These are phyloP conservation scores for Drosophila jambulina DNA, from an alignment of 1,140 invertebrate genomes.

Conservation along the genomic window DNA sequence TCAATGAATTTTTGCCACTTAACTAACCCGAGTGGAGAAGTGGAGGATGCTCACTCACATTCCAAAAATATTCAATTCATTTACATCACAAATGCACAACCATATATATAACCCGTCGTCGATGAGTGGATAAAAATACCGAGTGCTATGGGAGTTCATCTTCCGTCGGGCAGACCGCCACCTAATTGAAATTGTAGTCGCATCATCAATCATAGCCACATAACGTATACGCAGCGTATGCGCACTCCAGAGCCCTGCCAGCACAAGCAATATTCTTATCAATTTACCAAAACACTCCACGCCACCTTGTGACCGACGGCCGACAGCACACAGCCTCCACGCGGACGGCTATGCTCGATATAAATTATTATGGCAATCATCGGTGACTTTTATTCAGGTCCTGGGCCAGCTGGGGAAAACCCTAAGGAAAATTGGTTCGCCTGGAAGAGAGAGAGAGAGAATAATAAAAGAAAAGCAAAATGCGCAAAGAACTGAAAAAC, in stretches of 20 bases:
- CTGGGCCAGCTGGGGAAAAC: constrained; percentile 23
- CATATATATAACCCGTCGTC: constrained; percentile 38
- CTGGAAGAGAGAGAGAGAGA: neutral
- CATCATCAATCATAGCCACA: constrained; percentile 72
- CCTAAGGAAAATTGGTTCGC: constrained; percentile 14
- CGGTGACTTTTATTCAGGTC: constrained; percentile 73
- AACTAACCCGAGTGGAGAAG: neutral
- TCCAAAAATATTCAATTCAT: constrained; percentile 26
- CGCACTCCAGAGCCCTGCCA: constrained; percentile 49
- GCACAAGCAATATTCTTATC: constrained; percentile 69
- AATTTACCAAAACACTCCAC: constrained; percentile 67
- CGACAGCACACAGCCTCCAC: constrained; percentile 2
- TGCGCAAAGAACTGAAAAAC: constrained; percentile 52
- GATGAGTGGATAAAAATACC: constrained; percentile 42
- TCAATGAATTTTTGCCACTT: neutral
- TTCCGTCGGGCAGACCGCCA: constrained; percentile 31
- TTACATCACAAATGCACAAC: constrained; percentile 27
- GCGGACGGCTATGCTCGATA: constrained; percentile 35
- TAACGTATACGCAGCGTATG: constrained; percentile 56
- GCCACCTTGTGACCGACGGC: constrained; percentile 16
- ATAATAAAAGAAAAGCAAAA: constrained; percentile 17
- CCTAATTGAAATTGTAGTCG: constrained; percentile 73
- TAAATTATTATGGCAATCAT: constrained; percentile 82
- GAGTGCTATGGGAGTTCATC: constrained; percentile 37
- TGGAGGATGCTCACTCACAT: neutral